Conservation (phyloP, 1,140 invertebrate species). For the Cydia fagiglandana region DNA sequence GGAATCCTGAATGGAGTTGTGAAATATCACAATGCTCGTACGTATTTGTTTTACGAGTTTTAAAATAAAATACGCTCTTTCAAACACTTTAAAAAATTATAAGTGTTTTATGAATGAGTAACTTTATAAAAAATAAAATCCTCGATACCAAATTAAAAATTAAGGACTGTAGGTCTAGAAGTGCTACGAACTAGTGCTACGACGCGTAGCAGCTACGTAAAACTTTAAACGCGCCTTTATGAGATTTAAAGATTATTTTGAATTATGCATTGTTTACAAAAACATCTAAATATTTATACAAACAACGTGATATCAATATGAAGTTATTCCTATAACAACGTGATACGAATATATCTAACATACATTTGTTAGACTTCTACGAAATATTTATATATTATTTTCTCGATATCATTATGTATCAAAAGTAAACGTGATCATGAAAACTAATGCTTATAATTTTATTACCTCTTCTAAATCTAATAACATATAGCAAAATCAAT, state of each 20-base stretch:
- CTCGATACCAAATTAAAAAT: background rate
- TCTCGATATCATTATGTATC: background rate
- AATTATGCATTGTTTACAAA: background rate
- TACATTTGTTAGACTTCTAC: background rate
- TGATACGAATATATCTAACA: background rate
- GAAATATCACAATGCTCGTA: slow-evolving; percentile 95
- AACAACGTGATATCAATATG: background rate
- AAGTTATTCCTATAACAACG: background rate
- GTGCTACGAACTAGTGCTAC: slow-evolving; percentile 26
- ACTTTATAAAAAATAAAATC: background rate
- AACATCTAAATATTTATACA: background rate
- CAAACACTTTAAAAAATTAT: background rate
- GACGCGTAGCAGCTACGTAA: background rate
- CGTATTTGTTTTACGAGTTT: slow-evolving; percentile 75
- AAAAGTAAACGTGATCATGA: background rate
- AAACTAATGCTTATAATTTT: background rate
- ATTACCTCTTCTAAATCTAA: too few species aligned
- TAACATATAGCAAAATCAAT: too few species aligned
- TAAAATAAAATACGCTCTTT: background rate
- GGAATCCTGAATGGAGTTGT: slow-evolving; percentile 92
- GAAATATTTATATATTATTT: background rate
- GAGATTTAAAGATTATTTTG: background rate
- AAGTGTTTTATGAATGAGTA: too few species aligned
- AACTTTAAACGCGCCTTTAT: background rate
- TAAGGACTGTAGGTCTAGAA: background rate